Percentiles rank a stretch among this genome's conserved stretches.
phyloP scores from a whole-genome alignment of 2,888 invertebrate species.

The Microctonus aethiopoides region DNA sequence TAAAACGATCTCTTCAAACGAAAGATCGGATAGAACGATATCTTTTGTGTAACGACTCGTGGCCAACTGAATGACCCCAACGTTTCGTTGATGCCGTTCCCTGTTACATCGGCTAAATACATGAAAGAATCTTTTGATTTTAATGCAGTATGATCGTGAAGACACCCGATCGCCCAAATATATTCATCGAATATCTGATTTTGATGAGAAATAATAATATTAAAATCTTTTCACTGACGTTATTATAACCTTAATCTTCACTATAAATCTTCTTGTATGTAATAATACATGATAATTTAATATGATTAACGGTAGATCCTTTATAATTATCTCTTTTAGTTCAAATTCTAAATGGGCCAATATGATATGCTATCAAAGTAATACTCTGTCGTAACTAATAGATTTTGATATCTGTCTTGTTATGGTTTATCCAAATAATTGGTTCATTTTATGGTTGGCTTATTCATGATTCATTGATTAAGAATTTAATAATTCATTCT shows the following conservation, averaged over 20 bases:
- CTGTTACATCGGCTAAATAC: conserved; percentile 25
- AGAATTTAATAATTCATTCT: not conserved
- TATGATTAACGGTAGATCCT: too few species aligned
- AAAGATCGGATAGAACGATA: conserved; percentile 50
- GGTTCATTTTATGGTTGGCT: not conserved
- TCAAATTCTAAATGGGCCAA: too few species aligned
- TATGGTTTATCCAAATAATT: not conserved
- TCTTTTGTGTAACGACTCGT: conserved; percentile 19
- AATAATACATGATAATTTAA: too few species aligned
- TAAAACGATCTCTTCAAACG: conserved; percentile 44
- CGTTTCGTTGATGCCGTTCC: conserved; percentile 8
- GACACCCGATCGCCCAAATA: not conserved
- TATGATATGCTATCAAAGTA: too few species aligned
- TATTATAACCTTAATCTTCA: not conserved
- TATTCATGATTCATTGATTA: not conserved
- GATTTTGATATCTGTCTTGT: too few species aligned
- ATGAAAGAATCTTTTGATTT: conserved; percentile 30
- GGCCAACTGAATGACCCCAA: conserved; percentile 38
- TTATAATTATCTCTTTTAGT: too few species aligned
- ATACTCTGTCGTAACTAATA: too few species aligned
- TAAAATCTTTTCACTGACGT: not conserved
- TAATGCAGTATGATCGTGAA: conserved; percentile 17
- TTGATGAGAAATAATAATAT: not conserved
- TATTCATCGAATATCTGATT: conserved; percentile 14
- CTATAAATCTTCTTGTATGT: not conserved